A percentile compares a stretch with the other conserved stretches of the same genome.
These are phyloP conservation scores for Mionectes olivaceus DNA, from an alignment of 2,797 vertebrate genomes.

Conservation along the genomic window DNA sequence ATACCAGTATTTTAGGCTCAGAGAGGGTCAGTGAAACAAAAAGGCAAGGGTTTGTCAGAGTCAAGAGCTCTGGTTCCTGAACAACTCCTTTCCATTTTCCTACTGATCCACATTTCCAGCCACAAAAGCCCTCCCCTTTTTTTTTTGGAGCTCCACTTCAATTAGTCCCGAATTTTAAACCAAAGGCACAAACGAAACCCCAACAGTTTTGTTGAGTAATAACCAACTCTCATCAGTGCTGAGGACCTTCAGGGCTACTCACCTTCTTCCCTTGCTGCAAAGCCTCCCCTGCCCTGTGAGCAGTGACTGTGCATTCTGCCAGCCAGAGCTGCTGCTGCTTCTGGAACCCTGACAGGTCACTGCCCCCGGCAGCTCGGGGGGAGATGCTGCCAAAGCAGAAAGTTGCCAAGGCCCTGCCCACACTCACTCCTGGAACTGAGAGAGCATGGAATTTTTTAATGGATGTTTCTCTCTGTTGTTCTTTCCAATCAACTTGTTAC, in stretches of 20 bases:
- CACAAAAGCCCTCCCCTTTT: neutral
- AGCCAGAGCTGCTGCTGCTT: neutral
- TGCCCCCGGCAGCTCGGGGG: neutral
- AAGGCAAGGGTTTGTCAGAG: neutral
- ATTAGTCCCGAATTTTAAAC: neutral
- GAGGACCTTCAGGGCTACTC: neutral
- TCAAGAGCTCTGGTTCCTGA: neutral
- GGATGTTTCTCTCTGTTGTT: conserved; percentile 6
- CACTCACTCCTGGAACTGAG: neutral
- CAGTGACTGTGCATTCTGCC: neutral
- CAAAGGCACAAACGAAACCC: neutral
- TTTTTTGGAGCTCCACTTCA: neutral
- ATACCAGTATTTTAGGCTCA: neutral
- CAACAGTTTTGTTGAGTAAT: neutral
- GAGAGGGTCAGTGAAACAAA: conserved; percentile 8
- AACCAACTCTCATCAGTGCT: neutral
- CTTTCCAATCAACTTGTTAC: conserved; percentile 19
- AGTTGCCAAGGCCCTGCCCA: neutral
- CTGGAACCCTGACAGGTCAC: neutral
- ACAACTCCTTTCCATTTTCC: neutral
- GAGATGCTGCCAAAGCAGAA: neutral
- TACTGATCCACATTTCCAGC: neutral
- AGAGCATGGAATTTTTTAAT: neutral
- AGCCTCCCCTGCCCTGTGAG: neutral
- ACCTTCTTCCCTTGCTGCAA: neutral